Percentiles rank a stretch among this genome's conserved stretches.
Evolutionary conservation across 2,113 vertebrate genomes (phyloP).

Genomic region (Barnardius zonarius): DNA sequence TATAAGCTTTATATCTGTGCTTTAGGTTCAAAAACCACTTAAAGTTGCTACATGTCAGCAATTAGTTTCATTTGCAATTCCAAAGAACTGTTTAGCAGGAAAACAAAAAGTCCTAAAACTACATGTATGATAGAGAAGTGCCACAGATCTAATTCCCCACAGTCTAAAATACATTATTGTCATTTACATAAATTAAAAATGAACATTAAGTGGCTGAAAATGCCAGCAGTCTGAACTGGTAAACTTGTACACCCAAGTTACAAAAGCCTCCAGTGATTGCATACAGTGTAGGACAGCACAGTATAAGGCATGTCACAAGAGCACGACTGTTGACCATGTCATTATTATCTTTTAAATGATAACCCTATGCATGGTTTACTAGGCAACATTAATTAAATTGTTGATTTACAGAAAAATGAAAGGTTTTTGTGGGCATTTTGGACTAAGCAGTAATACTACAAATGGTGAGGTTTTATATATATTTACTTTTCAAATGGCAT

Average conservation of each 20-base stretch:
- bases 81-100: background rate
- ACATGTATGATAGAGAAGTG: background rate
- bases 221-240: background rate
- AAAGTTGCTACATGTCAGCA: background rate
- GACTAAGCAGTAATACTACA: background rate
- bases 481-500: background rate
- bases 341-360: background rate
- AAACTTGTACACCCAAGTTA: background rate
- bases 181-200: background rate
- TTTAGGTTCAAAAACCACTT: background rate
- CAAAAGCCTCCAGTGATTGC: background rate
- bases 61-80: background rate
- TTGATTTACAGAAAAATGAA: background rate
- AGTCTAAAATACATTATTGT: background rate
- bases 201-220: background rate
- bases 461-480: background rate
- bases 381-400: background rate
- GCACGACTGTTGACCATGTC: background rate
- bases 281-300: background rate
- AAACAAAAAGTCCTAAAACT: background rate
- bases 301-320: fast-evolving
- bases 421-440: background rate
- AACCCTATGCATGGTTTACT: background rate
- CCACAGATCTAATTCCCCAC: background rate
- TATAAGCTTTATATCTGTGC: background rate